Conservation (phyloP, 2,888 invertebrate species). For the Hypolimnas misippus region DNA sequence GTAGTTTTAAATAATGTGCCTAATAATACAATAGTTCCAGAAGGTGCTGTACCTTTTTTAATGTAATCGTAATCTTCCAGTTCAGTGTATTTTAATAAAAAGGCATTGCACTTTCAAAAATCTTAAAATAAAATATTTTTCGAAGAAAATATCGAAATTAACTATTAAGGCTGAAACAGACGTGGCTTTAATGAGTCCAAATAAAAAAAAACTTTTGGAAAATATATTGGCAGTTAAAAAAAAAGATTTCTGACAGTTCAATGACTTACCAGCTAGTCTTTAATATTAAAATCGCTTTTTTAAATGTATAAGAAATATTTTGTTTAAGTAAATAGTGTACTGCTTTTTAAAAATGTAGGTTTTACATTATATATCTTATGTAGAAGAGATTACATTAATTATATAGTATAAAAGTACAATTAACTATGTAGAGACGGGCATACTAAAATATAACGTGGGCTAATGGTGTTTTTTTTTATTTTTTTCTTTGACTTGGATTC, state of each 20-base stretch:
- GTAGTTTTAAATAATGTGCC: slow-evolving; percentile 62
- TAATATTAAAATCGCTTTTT: slow-evolving; percentile 43
- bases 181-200: no score
- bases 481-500: background rate
- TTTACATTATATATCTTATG: slow-evolving; percentile 19
- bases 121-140: slow-evolving; percentile 4
- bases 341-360: slow-evolving; percentile 26
- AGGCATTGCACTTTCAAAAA: slow-evolving; percentile 40
- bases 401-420: slow-evolving; percentile 27
- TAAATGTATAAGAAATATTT: slow-evolving; percentile 28
- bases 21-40: slow-evolving; percentile 50
- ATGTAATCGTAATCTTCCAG: slow-evolving; percentile 58
- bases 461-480: slow-evolving; percentile 6
- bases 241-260: slow-evolving; percentile 37
- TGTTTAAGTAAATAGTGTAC: slow-evolving; percentile 26
- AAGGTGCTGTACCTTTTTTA: slow-evolving; percentile 63
- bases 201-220: background rate
- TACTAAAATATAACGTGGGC: slow-evolving; percentile 9
- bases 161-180: no score
- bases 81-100: slow-evolving; percentile 51
- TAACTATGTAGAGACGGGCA: slow-evolving; percentile 17
- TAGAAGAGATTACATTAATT: slow-evolving; percentile 22
- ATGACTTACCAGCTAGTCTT: slow-evolving; percentile 66
- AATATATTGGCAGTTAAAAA: background rate
- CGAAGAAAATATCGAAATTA: no score